phyloP scores from a whole-genome alignment of 2,797 vertebrate species.

The Pteropus rufus region DNA sequence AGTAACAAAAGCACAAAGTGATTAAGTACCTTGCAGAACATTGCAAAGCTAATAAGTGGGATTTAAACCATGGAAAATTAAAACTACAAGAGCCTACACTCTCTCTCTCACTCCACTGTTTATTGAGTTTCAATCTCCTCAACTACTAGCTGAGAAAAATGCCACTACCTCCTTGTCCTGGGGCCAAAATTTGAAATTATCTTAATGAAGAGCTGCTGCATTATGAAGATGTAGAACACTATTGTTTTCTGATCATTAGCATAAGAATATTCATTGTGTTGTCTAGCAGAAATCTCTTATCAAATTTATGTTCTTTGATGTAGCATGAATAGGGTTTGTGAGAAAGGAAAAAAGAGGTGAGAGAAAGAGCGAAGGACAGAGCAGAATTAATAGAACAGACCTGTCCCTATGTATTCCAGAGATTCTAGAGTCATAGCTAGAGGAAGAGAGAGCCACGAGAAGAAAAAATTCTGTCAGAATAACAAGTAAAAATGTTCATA shows the following conservation, averaged over 20 bases:
- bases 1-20: background rate
- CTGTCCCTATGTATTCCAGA: background rate
- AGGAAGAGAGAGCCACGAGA: background rate
- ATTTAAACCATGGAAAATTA: background rate
- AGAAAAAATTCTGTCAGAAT: background rate
- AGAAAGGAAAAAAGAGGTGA: background rate
- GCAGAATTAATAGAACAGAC: background rate
- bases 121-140: background rate
- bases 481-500: background rate
- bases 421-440: background rate
- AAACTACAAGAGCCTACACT: background rate
- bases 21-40: background rate
- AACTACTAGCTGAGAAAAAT: background rate
- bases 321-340: background rate
- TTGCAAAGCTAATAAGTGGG: background rate
- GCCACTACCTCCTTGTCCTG: background rate
- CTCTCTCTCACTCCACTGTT: background rate
- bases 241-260: background rate
- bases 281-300: background rate
- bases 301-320: background rate
- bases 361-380: background rate
- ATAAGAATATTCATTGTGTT: background rate
- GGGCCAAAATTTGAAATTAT: background rate
- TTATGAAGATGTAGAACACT: background rate
- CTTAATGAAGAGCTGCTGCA: background rate